Evolutionary conservation across 2,797 vertebrate genomes (phyloP), one percentile per base, ranked within the genome.

Genomic region (Novumbra hubbsi): DNA sequence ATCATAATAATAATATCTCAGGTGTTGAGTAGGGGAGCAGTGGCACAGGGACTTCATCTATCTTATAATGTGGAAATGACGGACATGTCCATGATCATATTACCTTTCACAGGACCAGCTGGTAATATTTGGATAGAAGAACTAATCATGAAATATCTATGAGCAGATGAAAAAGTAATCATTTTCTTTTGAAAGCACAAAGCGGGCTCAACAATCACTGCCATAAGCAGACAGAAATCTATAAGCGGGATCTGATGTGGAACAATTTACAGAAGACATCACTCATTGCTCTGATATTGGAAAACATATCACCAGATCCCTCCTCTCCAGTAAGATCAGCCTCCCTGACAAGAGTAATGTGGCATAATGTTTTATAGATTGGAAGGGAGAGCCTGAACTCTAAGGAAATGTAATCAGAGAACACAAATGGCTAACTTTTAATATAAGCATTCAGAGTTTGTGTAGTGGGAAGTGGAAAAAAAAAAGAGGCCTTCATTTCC

Each of bases 151-250:
- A 92, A 91, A 93, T 90, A 91, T 91, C 90, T 85, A 91, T 87
- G 86, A 84, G 85, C 84, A 87, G 85, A 92, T 91, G 86, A 92
- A 91, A 93, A 93, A 91, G 87, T 90, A 91, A 92, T 93, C 85
- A 90, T 90, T 88, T 85, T 80, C 62, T 32, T 70, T 74, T 71
- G 84, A 69, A 81, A 80, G 80, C 75, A 12, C 78, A 73, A 77
- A 60, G 55, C 6, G 79, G 83, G 81, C 81, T 82, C 84, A 85
- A 86, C 83, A 82, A 91, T 83, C 84, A 75, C 63, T 76, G 84
- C 83, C 85, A 87, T 82, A 87, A 82, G 85, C n/a, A 85, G 82
- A 81, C 77, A 75, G 80, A 88, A 92, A 93, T 94, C 92, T 91
- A 93, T 94, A 93, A 78, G 86, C 87, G 81, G 87, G 83, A 91